A percentile compares a stretch with the other conserved stretches of the same genome.
phyloP scores from a whole-genome alignment of 2,888 invertebrate genomes.

The Mythimna albipuncta region DNA sequence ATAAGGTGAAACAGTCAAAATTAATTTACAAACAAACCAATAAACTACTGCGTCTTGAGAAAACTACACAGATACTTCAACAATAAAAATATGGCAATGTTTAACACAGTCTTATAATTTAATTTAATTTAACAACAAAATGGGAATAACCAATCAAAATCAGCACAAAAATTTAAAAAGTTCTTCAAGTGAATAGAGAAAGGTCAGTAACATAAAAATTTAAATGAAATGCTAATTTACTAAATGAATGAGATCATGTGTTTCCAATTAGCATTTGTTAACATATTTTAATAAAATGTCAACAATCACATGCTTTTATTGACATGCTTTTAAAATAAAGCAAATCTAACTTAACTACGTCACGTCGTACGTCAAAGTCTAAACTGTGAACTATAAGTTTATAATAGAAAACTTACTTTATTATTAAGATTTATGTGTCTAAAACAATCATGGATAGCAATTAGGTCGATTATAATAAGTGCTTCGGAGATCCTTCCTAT shows the following conservation, averaged over 20 bases:
- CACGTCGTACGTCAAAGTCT: not conserved
- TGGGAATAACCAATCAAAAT: not conserved
- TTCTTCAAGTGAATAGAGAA: not conserved
- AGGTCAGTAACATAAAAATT: constrained; percentile 13
- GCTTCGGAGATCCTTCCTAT: no score
- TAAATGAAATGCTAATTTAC: constrained; percentile 18
- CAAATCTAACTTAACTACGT: not conserved
- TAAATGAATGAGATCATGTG: not conserved
- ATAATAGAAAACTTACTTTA: no score
- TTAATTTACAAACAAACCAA: no score
- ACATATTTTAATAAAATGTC: constrained; percentile 18
- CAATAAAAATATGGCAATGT: no score
- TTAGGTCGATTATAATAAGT: no score
- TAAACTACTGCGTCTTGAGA: no score
- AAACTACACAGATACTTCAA: no score
- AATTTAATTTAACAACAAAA: not conserved
- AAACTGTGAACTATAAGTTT: no score
- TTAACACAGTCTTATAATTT: not conserved
- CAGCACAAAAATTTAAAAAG: not conserved
- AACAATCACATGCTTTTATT: constrained; percentile 7
- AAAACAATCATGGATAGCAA: not conserved
- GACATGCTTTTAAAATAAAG: not conserved
- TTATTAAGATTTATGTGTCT: not conserved
- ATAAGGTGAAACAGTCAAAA: no score
- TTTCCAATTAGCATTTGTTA: constrained; percentile 10